These are phyloP conservation scores for Junco hyemalis DNA, from an alignment of 2,113 vertebrate genomes.

Conservation along the genomic window DNA sequence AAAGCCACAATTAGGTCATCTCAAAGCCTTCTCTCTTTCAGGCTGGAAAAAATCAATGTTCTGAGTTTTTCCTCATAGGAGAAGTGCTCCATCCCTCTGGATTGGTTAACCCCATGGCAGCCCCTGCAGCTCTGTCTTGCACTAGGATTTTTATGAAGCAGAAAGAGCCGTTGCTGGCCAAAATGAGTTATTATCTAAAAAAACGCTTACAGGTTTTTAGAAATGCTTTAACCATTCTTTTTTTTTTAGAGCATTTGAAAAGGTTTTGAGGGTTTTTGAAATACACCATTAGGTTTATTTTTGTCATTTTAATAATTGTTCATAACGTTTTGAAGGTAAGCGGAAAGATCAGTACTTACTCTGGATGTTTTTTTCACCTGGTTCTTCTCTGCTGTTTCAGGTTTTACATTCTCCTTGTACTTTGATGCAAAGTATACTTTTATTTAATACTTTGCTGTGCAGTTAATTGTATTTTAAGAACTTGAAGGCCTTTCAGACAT, in stretches of 20 bases:
- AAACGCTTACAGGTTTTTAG: not conserved
- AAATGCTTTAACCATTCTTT: not conserved
- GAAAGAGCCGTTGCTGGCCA: rapidly evolving
- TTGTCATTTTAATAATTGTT: not conserved
- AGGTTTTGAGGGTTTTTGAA: not conserved
- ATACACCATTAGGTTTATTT: not conserved
- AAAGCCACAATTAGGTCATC: not conserved
- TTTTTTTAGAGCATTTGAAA: not conserved
- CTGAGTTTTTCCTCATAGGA: not conserved
- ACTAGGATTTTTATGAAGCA: not conserved
- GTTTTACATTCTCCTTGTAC: not conserved
- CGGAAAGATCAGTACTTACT: not conserved
- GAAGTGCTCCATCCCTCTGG: not conserved
- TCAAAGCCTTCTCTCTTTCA: not conserved
- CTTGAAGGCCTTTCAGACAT: not conserved
- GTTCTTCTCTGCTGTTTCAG: not conserved
- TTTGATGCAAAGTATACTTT: not conserved
- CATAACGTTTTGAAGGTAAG: not conserved
- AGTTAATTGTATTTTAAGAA: not conserved
- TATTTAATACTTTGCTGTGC: not conserved
- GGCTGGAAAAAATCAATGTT: not conserved
- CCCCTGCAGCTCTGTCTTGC: not conserved
- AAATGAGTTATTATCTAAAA: not conserved
- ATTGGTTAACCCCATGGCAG: not conserved
- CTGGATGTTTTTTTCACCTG: not conserved